Evolutionary conservation across 1,140 invertebrate genomes (phyloP), one percentile per base, ranked within the genome.

Genomic region (Heterodera carotae): DNA sequence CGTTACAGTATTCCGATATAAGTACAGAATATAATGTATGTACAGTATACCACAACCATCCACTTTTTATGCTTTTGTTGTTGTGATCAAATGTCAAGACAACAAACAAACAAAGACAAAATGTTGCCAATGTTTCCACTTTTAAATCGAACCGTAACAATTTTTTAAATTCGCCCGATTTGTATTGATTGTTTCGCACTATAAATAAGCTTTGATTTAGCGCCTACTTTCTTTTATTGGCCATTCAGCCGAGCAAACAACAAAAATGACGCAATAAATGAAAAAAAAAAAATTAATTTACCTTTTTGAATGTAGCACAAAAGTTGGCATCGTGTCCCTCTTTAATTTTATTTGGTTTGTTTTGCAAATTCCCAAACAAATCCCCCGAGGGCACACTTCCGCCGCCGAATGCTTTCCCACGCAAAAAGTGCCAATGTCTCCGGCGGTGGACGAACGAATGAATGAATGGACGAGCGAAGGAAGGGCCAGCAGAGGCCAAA

Each of bases 281-380:
- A n/a, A n/a, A n/a, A n/a, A n/a, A n/a, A n/a, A n/a, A 56, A 56
- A 56, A 56, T 56, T 56, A 56, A 56, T 56, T 56, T 56, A 18
- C 48, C 48, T 22, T 56, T 56, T 56, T 56, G 12, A 22, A 4
- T 15, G 39, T 56, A 18, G 48, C 48, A 56, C 2, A 15, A 56
- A n/a, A 15, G 48, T 56, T 56, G 22, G 48, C 48, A 22, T 15
- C 48, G 48, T 18, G 48, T 12, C 5, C 12, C 18, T 22, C 12
- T 56, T 18, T 18, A 56, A 56, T 56, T 56, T 56, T 53, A 18
- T 56, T 56, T 56, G 48, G 15, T 56, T 53, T 53, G 48, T 53
- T 53, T 53, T 53, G 48, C 48, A 53, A 39, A 18, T 53, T 56
- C 48, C 22, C 48, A 12, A 53, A 56, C 15, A 22, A 56, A 56